Percentiles rank a stretch among this genome's conserved stretches.
These are phyloP conservation scores for Saguinus midas DNA, from an alignment of 2,113 vertebrate genomes.

Conservation along the genomic window DNA sequence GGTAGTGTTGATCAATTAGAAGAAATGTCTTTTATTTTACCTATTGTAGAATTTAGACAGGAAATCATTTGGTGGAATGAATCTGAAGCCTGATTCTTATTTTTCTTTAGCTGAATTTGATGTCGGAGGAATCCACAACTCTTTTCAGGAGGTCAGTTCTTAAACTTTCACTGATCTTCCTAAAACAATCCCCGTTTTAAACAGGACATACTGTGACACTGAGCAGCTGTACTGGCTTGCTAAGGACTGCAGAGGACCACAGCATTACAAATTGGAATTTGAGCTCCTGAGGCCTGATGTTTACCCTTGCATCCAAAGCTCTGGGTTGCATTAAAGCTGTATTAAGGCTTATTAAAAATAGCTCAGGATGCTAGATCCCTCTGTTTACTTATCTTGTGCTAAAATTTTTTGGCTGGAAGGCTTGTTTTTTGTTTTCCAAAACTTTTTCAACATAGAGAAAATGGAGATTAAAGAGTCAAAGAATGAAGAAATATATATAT, in stretches of 20 bases:
- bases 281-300: not conserved
- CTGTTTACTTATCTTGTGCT: fast-evolving
- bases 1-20: not conserved
- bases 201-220: not conserved
- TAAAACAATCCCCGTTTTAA: not conserved
- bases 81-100: not conserved
- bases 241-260: not conserved
- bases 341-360: not conserved
- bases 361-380: not conserved
- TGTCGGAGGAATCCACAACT: not conserved
- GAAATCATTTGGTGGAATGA: not conserved
- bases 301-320: not conserved
- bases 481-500: not conserved
- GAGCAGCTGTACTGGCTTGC: not conserved
- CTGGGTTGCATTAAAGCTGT: not conserved
- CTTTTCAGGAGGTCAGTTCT: not conserved
- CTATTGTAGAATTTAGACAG: not conserved
- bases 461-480: conserved; percentile 46
- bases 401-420: not conserved
- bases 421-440: not conserved
- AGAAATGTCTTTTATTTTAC: not conserved
- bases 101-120: not conserved
- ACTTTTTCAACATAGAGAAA: conserved; percentile 64
- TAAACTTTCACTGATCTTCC: not conserved
- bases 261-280: not conserved